phyloP scores from a whole-genome alignment of 1,140 invertebrate genomes.

The Zophobas morio region DNA sequence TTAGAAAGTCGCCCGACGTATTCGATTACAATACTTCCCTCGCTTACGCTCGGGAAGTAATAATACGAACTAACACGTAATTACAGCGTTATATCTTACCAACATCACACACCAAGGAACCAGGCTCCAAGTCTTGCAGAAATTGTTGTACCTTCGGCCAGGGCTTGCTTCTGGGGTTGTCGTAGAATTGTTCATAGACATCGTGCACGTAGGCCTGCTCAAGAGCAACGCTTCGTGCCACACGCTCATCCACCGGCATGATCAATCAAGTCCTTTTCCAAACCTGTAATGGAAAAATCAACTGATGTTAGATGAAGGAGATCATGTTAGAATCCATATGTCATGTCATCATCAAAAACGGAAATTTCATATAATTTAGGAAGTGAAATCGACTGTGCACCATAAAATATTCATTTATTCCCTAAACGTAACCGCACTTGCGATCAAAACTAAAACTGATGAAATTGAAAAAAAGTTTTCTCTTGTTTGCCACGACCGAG shows the following conservation, averaged over 20 bases:
- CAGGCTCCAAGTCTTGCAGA: constrained; percentile 88
- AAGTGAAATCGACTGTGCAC: constrained; percentile 9
- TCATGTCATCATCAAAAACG: neutral
- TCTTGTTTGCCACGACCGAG: constrained; percentile 44
- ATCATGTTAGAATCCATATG: constrained; percentile 16
- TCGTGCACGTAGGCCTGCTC: constrained; percentile 96
- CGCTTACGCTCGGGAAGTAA: too few relatives aligned
- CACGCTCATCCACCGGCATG: constrained; percentile 71
- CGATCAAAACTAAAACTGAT: constrained; percentile 48
- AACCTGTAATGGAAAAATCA: constrained; percentile 44
- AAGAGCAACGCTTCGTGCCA: constrained; percentile 84
- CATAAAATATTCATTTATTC: constrained; percentile 53
- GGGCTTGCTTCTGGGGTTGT: constrained; percentile 78
- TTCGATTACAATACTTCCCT: too few relatives aligned
- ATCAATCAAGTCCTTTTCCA: constrained; percentile 35
- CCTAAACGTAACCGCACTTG: constrained; percentile 34
- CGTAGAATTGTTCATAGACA: constrained; percentile 91
- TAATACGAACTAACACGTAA: too few relatives aligned
- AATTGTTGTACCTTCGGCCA: constrained; percentile 92
- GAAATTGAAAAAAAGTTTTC: constrained; percentile 50
- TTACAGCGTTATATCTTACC: constrained; percentile 73
- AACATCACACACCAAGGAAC: constrained; percentile 93
- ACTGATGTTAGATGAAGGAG: constrained; percentile 16
- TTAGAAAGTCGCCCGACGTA: too few relatives aligned
- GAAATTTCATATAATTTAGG: constrained; percentile 20